Percentiles rank a stretch among this genome's conserved stretches.
These are phyloP conservation scores for Theropithecus gelada DNA, from an alignment of 2,113 vertebrate genomes.

Conservation along the genomic window DNA sequence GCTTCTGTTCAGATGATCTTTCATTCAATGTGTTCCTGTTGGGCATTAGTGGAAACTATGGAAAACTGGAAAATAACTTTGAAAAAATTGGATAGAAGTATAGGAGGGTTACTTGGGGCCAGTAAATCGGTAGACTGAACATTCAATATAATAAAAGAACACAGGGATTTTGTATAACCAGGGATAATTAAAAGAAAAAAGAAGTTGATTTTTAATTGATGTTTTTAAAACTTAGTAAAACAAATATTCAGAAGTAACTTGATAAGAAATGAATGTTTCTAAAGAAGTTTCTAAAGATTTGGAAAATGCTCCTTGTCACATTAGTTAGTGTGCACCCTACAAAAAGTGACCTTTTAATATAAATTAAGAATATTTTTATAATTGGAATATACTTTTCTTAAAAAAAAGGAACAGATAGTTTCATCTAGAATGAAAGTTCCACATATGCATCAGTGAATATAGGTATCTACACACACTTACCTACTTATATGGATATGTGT, in stretches of 20 bases:
- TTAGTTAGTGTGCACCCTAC: background rate
- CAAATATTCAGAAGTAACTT: background rate
- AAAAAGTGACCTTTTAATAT: constrained; percentile 24
- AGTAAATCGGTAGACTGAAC: background rate
- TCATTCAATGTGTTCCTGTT: background rate
- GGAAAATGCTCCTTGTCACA: background rate
- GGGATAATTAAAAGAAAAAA: background rate
- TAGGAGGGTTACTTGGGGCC: background rate
- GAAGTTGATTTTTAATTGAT: constrained; percentile 11
- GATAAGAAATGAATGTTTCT: background rate
- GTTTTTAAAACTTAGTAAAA: constrained; percentile 41
- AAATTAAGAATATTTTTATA: constrained; percentile 9
- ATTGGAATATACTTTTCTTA: background rate
- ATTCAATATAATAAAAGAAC: background rate
- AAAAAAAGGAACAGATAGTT: background rate
- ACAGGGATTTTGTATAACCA: background rate
- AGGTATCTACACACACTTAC: background rate
- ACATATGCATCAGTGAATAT: background rate
- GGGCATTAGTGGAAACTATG: background rate
- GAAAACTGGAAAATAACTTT: background rate
- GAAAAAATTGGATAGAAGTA: background rate
- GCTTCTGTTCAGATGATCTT: background rate
- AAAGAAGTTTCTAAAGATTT: constrained; percentile 25
- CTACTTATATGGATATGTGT: background rate
- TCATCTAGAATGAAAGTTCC: background rate